These are phyloP conservation scores for Agonopterix heracliana DNA, from an alignment of 2,888 invertebrate species.

Conservation along the genomic window DNA sequence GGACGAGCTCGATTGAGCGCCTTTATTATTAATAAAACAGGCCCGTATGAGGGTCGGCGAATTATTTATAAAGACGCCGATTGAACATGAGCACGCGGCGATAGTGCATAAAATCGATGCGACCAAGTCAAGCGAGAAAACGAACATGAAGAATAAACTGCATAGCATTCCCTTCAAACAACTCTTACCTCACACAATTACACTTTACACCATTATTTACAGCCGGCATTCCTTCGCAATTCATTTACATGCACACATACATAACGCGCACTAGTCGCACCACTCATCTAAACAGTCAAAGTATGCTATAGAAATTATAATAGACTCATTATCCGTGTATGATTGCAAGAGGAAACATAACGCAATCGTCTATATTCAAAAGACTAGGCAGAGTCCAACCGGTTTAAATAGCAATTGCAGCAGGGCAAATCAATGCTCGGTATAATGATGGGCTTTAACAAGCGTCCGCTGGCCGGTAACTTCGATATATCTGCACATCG, in stretches of 20 bases:
- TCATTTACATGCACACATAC: slow-evolving; percentile 6
- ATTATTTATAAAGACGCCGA: slow-evolving; percentile 53
- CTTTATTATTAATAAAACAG: slow-evolving; percentile 51
- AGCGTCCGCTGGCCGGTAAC: slow-evolving; percentile 38
- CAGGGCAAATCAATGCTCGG: slow-evolving; percentile 46
- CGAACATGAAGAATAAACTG: slow-evolving; percentile 24
- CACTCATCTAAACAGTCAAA: slow-evolving; percentile 2
- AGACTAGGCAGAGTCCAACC: slow-evolving; percentile 42
- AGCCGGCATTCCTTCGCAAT: slow-evolving; percentile 3
- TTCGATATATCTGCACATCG: slow-evolving; percentile 33
- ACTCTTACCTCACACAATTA: slow-evolving; percentile 23
- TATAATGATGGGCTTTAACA: slow-evolving; percentile 47
- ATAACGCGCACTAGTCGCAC: background rate
- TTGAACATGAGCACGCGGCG: slow-evolving; percentile 44
- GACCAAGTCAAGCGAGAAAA: slow-evolving; percentile 28
- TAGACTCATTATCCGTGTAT: slow-evolving; percentile 26
- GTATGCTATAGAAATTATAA: slow-evolving; percentile 18
- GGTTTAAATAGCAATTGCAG: slow-evolving; percentile 52
- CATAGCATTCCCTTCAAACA: slow-evolving; percentile 27
- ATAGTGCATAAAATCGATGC: slow-evolving; percentile 49
- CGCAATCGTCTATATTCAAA: slow-evolving; percentile 39
- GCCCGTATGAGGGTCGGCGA: slow-evolving; percentile 53
- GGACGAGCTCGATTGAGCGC: slow-evolving; percentile 49
- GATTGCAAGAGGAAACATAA: slow-evolving; percentile 42
- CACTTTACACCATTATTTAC: slow-evolving; percentile 7